These are phyloP conservation scores for Equus przewalskii DNA, from an alignment of 2,113 vertebrate species.

Conservation along the genomic window DNA sequence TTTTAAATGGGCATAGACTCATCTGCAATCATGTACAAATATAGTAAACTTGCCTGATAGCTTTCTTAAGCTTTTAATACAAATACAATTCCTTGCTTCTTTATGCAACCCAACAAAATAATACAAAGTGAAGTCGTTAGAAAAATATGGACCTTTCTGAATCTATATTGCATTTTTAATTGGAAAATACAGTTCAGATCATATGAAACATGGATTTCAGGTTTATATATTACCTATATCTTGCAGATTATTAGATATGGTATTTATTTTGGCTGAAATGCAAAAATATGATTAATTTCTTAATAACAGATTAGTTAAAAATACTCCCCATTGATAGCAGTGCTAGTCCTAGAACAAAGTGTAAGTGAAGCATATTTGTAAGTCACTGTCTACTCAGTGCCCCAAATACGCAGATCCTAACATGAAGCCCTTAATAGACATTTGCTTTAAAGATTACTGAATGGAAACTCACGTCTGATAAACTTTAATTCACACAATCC, in stretches of 20 bases:
- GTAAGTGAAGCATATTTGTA: neutral
- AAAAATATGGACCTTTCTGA: slow-evolving; percentile 82
- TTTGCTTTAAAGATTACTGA: slow-evolving; percentile 67
- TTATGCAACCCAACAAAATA: slow-evolving; percentile 80
- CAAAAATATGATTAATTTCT: slow-evolving; percentile 73
- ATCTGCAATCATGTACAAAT: slow-evolving; percentile 82
- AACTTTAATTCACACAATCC: slow-evolving; percentile 44
- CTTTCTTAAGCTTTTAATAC: slow-evolving; percentile 80
- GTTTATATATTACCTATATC: slow-evolving; percentile 55
- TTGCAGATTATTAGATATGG: slow-evolving; percentile 61
- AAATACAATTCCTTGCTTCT: slow-evolving; percentile 80
- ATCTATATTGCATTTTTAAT: slow-evolving; percentile 74
- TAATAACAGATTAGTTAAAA: slow-evolving; percentile 74
- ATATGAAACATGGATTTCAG: slow-evolving; percentile 69
- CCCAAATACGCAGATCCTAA: slow-evolving; percentile 58
- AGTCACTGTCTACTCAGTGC: slow-evolving; percentile 58
- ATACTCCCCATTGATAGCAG: slow-evolving; percentile 58
- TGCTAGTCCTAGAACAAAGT: slow-evolving; percentile 60
- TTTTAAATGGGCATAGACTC: slow-evolving; percentile 83
- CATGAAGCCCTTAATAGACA: slow-evolving; percentile 36
- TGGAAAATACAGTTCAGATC: slow-evolving; percentile 77
- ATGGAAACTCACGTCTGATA: slow-evolving; percentile 2
- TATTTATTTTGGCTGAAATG: slow-evolving; percentile 78
- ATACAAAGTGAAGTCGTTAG: slow-evolving; percentile 74
- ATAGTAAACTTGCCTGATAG: slow-evolving; percentile 70